Evolutionary conservation across 2,113 vertebrate species (phyloP).

Genomic region (Bos javanicus): DNA sequence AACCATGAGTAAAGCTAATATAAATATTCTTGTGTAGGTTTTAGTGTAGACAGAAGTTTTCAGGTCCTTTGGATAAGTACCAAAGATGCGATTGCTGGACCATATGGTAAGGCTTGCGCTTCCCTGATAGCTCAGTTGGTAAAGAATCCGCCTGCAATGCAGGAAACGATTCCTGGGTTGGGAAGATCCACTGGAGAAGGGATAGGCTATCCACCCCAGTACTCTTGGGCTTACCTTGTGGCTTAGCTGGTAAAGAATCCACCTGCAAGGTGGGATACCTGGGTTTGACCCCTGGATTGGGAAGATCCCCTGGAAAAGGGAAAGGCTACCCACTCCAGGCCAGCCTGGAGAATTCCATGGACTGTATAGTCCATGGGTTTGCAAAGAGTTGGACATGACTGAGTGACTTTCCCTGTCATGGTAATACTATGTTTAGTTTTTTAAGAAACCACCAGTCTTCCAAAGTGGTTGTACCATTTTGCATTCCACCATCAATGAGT

Average conservation of each 20-base stretch:
- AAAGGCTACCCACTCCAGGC: background rate
- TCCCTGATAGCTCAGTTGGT: background rate
- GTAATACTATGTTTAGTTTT: background rate
- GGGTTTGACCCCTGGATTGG: background rate
- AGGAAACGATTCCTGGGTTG: background rate
- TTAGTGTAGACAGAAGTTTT: background rate
- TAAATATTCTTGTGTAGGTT: background rate
- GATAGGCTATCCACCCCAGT: background rate
- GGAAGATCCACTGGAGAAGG: background rate
- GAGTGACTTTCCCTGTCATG: background rate
- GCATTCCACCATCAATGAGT: background rate
- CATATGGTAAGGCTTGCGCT: background rate
- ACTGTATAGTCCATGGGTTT: background rate
- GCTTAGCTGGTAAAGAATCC: background rate
- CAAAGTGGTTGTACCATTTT: background rate
- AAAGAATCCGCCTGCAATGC: background rate
- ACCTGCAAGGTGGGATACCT: background rate
- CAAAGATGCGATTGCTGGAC: background rate
- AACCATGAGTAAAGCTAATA: background rate
- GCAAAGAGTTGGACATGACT: accelerated
- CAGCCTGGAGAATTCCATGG: background rate
- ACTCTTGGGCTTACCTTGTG: background rate
- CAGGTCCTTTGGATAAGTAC: background rate
- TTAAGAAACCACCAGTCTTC: background rate
- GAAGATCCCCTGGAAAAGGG: background rate